Conservation (phyloP, 1,140 invertebrate species). For the Agraylea sexmaculata region DNA sequence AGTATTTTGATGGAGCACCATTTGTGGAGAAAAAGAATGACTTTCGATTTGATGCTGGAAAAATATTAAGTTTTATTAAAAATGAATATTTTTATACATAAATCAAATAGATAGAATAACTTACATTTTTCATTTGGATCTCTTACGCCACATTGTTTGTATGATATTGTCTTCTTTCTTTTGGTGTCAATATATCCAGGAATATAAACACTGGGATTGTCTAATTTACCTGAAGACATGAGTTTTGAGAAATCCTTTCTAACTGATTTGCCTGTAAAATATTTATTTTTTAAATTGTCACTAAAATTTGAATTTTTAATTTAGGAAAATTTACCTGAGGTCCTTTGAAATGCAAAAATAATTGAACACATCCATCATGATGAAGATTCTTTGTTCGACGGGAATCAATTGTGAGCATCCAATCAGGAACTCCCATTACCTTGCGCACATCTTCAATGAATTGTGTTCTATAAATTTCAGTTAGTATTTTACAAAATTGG, state of each 20-base stretch:
- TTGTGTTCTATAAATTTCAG: constrained; percentile 46
- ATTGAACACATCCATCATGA: constrained; percentile 71
- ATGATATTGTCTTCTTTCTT: constrained; percentile 54
- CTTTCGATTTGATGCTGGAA: no score
- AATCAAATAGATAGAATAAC: no score
- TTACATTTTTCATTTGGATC: constrained; percentile 56
- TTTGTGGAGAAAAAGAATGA: no score
- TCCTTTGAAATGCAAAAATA: constrained; percentile 77
- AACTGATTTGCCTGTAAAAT: constrained; percentile 60
- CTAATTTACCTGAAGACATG: constrained; percentile 57
- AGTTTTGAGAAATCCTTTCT: constrained; percentile 56
- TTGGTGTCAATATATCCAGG: constrained; percentile 63
- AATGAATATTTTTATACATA: no score
- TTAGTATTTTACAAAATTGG: background rate
- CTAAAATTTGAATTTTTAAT: background rate
- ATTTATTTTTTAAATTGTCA: background rate
- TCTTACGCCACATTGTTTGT: constrained; percentile 58
- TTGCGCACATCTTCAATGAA: constrained; percentile 73
- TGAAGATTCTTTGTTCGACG: constrained; percentile 67
- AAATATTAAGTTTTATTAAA: no score
- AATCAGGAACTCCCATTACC: constrained; percentile 77
- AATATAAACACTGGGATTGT: constrained; percentile 62
- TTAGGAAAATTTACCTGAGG: background rate
- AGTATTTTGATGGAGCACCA: no score
- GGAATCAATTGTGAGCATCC: constrained; percentile 78